A percentile compares a stretch with the other conserved stretches of the same genome.
Evolutionary conservation across 1,140 invertebrate genomes (phyloP).

Genomic region (Cataglyphis hispanica): DNA sequence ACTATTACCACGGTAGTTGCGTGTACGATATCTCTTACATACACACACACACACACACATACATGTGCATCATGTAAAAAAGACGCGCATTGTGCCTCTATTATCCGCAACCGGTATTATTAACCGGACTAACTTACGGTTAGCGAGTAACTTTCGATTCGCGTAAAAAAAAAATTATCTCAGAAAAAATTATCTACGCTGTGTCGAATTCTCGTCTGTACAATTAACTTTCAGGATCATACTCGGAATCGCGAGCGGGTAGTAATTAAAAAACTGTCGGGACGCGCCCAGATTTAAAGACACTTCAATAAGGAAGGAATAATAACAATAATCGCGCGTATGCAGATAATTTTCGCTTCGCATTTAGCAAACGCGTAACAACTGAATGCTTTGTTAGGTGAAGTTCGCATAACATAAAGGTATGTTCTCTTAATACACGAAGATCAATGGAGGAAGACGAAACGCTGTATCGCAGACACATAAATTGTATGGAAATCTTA

Average conservation of each 20-base stretch:
- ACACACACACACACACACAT: too few species aligned
- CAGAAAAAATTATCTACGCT: not conserved
- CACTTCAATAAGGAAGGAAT: constrained; percentile 21
- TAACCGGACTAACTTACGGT: constrained; percentile 41
- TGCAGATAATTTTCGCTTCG: constrained; percentile 7
- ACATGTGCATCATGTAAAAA: too few species aligned
- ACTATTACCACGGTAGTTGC: constrained; percentile 43
- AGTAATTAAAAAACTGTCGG: constrained; percentile 51
- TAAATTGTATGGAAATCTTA: not conserved
- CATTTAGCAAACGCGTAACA: constrained; percentile 5
- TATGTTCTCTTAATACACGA: not conserved
- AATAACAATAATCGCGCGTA: constrained; percentile 44
- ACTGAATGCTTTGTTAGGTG: not conserved
- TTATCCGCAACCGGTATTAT: constrained; percentile 41
- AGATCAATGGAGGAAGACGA: too few species aligned
- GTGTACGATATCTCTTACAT: constrained; percentile 47
- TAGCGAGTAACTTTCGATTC: constrained; percentile 32
- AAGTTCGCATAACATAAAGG: constrained; percentile 7
- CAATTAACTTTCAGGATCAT: constrained; percentile 43
- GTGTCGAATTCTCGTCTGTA: constrained; percentile 34
- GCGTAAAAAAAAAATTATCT: constrained; percentile 36
- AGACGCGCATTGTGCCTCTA: constrained; percentile 29
- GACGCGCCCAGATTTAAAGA: constrained; percentile 27
- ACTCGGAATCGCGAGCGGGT: constrained; percentile 21
- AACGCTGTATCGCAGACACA: too few species aligned